Conservation (phyloP, 2,113 vertebrate species). For the Pampusana beccarii region DNA sequence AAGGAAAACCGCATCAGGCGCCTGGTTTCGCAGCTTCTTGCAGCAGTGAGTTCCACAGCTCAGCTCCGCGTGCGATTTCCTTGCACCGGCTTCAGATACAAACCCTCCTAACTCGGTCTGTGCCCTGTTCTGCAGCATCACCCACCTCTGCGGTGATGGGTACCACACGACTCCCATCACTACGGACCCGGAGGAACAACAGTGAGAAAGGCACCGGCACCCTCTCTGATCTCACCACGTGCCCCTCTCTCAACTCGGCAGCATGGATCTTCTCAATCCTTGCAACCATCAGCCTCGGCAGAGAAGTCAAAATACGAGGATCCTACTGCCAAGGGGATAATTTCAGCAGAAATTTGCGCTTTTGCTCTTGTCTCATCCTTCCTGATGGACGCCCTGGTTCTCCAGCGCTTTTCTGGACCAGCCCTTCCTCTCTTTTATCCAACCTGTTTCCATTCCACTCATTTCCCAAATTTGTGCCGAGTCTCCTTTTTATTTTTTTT, state of each 20-base stretch:
- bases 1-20: not conserved
- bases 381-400: not conserved
- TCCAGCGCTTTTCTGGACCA: not conserved
- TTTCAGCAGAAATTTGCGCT: not conserved
- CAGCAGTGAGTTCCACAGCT: not conserved
- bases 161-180: too few species aligned
- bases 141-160: not conserved
- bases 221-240: not conserved
- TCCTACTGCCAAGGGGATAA: not conserved
- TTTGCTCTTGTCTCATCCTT: not conserved
- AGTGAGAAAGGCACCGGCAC: not conserved
- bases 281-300: not conserved
- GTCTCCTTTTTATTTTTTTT: not conserved
- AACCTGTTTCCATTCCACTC: not conserved
- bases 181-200: not conserved
- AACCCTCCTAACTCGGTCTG: not conserved
- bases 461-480: slow-evolving; percentile 39
- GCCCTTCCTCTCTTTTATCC: slow-evolving; percentile 22
- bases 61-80: not conserved
- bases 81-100: not conserved
- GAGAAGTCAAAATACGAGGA: not conserved
- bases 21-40: not conserved
- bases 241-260: not conserved
- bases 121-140: not conserved
- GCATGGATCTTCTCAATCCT: not conserved